Base-by-base conservation (phyloP, 2,113 vertebrate genomes). In the Boulengerochromis microlepis region DNA sequence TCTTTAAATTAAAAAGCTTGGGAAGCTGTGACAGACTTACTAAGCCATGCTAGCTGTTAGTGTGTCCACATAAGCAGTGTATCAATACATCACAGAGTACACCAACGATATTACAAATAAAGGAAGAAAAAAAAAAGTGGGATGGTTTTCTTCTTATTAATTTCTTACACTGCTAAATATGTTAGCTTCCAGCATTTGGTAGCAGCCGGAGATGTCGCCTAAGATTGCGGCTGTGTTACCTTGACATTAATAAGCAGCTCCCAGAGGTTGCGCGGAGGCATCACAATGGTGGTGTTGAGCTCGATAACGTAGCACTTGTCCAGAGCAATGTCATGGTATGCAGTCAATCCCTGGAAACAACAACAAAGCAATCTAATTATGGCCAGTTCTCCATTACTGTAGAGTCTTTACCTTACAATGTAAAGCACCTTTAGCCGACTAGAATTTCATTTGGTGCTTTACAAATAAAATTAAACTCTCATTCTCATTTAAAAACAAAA, bases 301-400 rank as follows among this genome's bases (percentile, higher is more conserved):
- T 98, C 97, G 0, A 97, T 99, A 80, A 99, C 97, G 3, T 98
- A 99, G 95, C 98, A 99, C 84, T 98, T 99, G 94, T 99, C 97
- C 95, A 99, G 95, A 2, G 97, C 96, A 42, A 98, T 97, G 95
- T 99, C 98, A 1, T 98, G 97, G 66, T 99, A 99, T 11, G 98
- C 98, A 0, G 98, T 99, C 92, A 99, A 94, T 16, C 98, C 98
- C 98, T 99, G 93, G 64, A 5, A 3, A 83, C 13, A 82, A 59
- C 64, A 35, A 81, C 4, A 78, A 54, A 66, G 19, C 10, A 19
- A 2, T 8, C 61, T 40, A 4, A 13, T 54, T 10, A 69, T 0
- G 13, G 7, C 52, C 52, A 53, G 47, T 22, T 53, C 29, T 38
- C 61, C 10, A 38, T 66, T 66, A 8, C 33, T 66, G 19, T 38